Base-by-base conservation (phyloP, 2,797 vertebrate genomes). In the Octomys mimax region DNA sequence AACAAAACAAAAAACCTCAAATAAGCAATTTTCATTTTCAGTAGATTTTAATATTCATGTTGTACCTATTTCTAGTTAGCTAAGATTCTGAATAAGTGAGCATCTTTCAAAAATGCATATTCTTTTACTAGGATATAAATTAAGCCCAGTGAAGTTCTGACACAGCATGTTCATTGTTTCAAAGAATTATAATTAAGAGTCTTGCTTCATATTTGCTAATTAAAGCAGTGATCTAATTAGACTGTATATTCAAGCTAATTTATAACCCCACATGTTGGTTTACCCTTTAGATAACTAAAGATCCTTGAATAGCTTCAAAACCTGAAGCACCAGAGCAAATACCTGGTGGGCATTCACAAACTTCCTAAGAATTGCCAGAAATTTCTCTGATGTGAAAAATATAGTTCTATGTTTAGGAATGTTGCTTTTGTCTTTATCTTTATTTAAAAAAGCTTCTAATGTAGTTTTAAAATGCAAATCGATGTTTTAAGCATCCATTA, bases 121-220 rank as follows among this genome's bases (percentile, higher is more conserved):
- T 73, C 68, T 89, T 91, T 95, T 95, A 31, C 82, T n/a, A 95
- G 59, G 42, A 92, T 93, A 82, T 85, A 68, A 82, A 52, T 82
- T 57, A 75, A 42, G 31, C 5, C 19, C 19, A 11, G 42, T 26
- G 85, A 54, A 88, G 80, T 88, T 95, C 46, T 96, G 54, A 42
- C 42, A 75, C 12, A 21, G 14, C 12, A 73, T 81, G 52, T 39
- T 92, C 31, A 84, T 86, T 87, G 33, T 92, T 92, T 81, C 75
- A 62, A 95, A 95, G 78, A 91, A 90, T 82, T 96, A 86, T 70
- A 87, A 88, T 89, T 61, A 75, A 89, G 61, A 92, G 87, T n/a
- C 39, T 70, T 90, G 39, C 62, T 94, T 24, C 75, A 19, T 84
- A 75, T 68, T 96, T 92, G 71, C 31, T 71, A 91, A 87, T 90